A percentile compares a stretch with the other conserved stretches of the same genome.
Conservation (phyloP, 2,888 invertebrate species). For the Meteorus cinctellus region DNA sequence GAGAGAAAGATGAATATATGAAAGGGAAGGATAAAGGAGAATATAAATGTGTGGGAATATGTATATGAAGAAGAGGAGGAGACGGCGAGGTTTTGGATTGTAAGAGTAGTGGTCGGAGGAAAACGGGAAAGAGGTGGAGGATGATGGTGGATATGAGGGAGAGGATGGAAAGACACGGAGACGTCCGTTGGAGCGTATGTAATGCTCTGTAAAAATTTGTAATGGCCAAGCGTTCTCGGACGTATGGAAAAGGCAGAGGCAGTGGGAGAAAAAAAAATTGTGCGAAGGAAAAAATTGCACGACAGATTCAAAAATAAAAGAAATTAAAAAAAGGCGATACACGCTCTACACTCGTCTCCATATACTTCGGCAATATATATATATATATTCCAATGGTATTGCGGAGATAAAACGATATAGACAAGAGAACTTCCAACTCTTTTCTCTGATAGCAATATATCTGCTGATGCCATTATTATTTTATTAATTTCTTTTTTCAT, state of each 20-base stretch:
- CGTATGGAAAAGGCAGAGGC: not conserved
- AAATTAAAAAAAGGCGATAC: not conserved
- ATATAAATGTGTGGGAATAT: not conserved
- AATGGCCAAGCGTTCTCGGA: slow-evolving; percentile 54
- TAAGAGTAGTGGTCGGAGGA: not conserved
- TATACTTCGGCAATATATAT: not conserved
- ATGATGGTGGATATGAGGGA: slow-evolving; percentile 55
- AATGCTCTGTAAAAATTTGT: slow-evolving; percentile 64
- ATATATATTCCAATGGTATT: not conserved
- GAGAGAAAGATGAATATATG: slow-evolving; percentile 24
- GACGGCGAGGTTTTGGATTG: slow-evolving; percentile 36
- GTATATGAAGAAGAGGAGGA: slow-evolving; percentile 27
- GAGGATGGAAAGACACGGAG: slow-evolving; percentile 50
- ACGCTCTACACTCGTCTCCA: not conserved
- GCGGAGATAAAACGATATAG: not conserved
- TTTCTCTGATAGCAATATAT: not conserved
- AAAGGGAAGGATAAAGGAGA: slow-evolving; percentile 49
- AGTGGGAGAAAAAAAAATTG: slow-evolving; percentile 13
- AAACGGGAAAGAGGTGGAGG: slow-evolving; percentile 19
- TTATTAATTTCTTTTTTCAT: not conserved
- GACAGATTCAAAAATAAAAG: slow-evolving; percentile 10
- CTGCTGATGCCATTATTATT: not conserved
- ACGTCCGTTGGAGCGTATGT: slow-evolving; percentile 52
- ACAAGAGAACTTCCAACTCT: not conserved
- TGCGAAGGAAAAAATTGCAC: slow-evolving; percentile 15